A percentile compares a stretch with the other conserved stretches of the same genome.
Evolutionary conservation across 2,888 invertebrate species (phyloP).

Genomic region (Megastigmus dorsalis): DNA sequence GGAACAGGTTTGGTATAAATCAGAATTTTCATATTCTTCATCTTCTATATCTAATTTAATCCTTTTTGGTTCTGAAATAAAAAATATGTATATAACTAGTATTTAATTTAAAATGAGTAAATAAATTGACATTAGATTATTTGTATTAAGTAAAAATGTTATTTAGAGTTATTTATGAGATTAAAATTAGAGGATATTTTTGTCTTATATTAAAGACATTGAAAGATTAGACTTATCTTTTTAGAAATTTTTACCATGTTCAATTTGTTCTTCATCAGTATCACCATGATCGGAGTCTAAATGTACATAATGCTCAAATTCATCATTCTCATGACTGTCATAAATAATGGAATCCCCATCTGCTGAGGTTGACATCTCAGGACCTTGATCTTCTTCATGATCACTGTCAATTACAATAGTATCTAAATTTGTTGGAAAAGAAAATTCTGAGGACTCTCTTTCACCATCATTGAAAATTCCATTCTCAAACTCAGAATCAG

Average conservation of each 20-base stretch:
- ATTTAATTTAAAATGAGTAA: too few species aligned
- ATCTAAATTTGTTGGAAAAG: constrained; percentile 12
- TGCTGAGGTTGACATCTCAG: not conserved
- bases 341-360: not conserved
- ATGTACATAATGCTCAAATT: not conserved
- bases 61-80: constrained; percentile 24
- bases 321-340: constrained; percentile 1
- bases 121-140: too few species aligned
- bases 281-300: constrained; percentile 21
- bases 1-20: constrained; percentile 78
- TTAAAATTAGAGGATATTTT: not conserved
- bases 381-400: constrained; percentile 2
- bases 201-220: not conserved
- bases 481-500: constrained; percentile 15
- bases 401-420: constrained; percentile 8
- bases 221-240: not conserved
- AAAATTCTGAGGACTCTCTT: constrained; percentile 13
- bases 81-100: too few species aligned
- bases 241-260: constrained; percentile 4
- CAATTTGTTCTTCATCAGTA: not conserved
- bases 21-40: constrained; percentile 19
- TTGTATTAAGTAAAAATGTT: too few species aligned
- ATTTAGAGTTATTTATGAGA: too few species aligned
- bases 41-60: constrained; percentile 5
- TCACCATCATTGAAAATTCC: constrained; percentile 6